Evolutionary conservation across 2,797 vertebrate species (phyloP), one percentile per base, ranked within the genome.

Genomic region (Champsocephalus gunnari): DNA sequence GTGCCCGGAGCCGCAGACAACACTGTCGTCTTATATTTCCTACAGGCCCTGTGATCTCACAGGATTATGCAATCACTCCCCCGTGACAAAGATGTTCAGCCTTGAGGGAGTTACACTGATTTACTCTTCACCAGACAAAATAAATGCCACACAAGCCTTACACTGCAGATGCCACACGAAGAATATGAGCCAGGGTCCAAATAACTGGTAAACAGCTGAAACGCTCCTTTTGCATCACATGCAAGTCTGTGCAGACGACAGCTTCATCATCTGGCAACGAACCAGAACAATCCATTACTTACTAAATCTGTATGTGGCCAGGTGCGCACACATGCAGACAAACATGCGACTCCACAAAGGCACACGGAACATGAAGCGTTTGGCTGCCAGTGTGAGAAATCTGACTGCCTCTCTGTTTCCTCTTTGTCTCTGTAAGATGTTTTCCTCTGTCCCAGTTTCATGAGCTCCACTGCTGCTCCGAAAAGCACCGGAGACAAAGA

Each of bases 61-160:
- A 84, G 82, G 84, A 92, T 93, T 91, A 92, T 88, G 91, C 88
- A 93, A 92, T 91, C 91, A 67, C 83, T 85, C 83, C 82, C 81
- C 71, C 87, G 84, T 88, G 87, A 91, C 87, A 91, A 90, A 92
- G 85, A 91, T 71, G 76, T 81, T 86, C 78, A 85, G 88, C 85
- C 86, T 90, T 79, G 67, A 83, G 79, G 84, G 79, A 90, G 75
- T 60, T 64, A 70, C 66, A 45, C 75, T 87, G 86, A 89, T 90
- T 88, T 88, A 87, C 80, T 90, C 80, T 68, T 77, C 59, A 70
- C 82, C 76, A 87, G 79, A 87, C 83, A 87, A 89, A 89, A 88
- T 86, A 79, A 85, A 85, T 86, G 86, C 86, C 87, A 87, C 69
- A 85, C 68, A 77, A 81, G 84, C 76, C 77, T 84, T 75, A 87